A percentile compares a stretch with the other conserved stretches of the same genome.
Evolutionary conservation across 2,797 vertebrate species (phyloP).

Genomic region (Semotilus atromaculatus): DNA sequence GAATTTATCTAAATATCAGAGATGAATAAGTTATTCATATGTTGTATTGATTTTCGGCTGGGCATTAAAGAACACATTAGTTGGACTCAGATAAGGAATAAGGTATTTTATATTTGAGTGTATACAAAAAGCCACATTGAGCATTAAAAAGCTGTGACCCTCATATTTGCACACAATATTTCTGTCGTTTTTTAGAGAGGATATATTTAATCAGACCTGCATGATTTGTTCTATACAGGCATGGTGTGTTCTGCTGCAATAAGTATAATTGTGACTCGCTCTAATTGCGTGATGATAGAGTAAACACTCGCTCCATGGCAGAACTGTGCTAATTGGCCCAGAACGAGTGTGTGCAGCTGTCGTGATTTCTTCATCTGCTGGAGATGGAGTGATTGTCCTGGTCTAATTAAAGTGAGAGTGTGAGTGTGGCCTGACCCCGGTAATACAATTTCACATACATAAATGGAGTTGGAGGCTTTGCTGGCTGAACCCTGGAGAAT

Average conservation of each 20-base stretch:
- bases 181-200: neutral
- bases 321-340: neutral
- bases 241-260: neutral
- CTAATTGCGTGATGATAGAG: neutral
- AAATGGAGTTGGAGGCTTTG: conserved; percentile 64
- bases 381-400: conserved; percentile 30
- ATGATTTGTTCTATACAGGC: neutral
- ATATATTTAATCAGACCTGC: neutral
- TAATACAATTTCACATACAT: conserved; percentile 69
- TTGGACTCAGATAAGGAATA: neutral
- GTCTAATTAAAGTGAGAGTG: too few species aligned
- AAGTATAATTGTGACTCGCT: neutral
- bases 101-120: neutral
- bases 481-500: conserved; percentile 66
- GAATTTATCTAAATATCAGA: neutral
- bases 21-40: neutral
- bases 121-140: neutral
- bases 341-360: conserved; percentile 18
- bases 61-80: neutral
- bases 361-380: conserved; percentile 10
- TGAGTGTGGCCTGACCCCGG: conserved; percentile 17
- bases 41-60: neutral
- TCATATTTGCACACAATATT: neutral
- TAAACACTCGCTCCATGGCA: neutral
- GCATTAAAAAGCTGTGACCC: neutral